Base-by-base conservation (phyloP, 1,140 invertebrate genomes). In the Ceratitis capitata region DNA sequence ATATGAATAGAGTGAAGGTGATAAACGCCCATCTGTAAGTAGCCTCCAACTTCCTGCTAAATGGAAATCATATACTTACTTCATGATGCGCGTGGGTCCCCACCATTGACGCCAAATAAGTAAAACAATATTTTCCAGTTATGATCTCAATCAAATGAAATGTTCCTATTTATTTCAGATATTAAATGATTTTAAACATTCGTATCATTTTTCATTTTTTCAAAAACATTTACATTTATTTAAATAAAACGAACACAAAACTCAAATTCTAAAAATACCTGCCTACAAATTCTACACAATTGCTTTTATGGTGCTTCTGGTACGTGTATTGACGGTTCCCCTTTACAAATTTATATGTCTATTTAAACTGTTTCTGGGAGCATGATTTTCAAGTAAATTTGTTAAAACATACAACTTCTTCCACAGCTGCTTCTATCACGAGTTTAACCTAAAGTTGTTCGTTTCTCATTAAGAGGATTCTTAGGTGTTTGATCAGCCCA, bases 281-380 rank as follows among this genome's bases (percentile, higher is more conserved):
- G 69, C 69, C 69, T 78, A 78, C 9, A 78, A 78, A 78, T 78
- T 78, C 69, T 78, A 78, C 69, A 78, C 69, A 78, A 78, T 78
- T 78, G 69, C 39, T 45, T 39, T 45, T 7, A n/a, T 78, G 69
- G 39, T 78, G 29, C 29, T 78, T 42, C 7, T 78, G 69, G 39
- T 78, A 14, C 29, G 42, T 42, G 14, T 23, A 78, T 45, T 78
- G 39, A n/a, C 51, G 64, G 35, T 78, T 12, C 42, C 69, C 39
- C 19, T 78, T 12, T 45, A 64, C 26, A 29, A 58, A 23, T 29
- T 10, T 26, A 58, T 6, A 58, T 26, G 23, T 58, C n/a, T n/a
- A n/a, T n/a, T n/a, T n/a, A n/a, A n/a, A n/a, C n/a, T 29, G 2
- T 58, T 29, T 58, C 1, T n/a, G n/a, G 5, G 1, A 9, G 0